These are phyloP conservation scores for Ridgeia piscesae DNA, from an alignment of 1,140 invertebrate species.

Conservation along the genomic window DNA sequence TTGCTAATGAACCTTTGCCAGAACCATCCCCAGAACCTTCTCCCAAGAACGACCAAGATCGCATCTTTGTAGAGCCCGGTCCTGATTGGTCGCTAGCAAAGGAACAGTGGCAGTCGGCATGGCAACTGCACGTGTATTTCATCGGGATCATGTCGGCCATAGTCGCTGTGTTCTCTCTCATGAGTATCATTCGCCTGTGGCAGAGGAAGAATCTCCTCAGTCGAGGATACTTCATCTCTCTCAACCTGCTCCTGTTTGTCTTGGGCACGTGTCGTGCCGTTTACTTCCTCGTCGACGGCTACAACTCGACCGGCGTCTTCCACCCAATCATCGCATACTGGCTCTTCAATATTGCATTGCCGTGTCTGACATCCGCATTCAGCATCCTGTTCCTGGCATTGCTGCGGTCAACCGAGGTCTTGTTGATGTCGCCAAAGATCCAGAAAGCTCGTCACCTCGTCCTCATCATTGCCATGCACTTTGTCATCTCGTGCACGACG, in stretches of 20 bases:
- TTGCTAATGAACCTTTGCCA: neutral
- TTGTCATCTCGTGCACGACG: conserved; percentile 74
- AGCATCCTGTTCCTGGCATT: conserved; percentile 81
- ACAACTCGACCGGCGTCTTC: conserved; percentile 77
- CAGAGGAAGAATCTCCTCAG: conserved; percentile 43
- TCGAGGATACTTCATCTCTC: conserved; percentile 76
- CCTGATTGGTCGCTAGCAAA: conserved; percentile 48
- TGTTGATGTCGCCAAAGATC: conserved; percentile 52
- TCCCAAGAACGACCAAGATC: neutral
- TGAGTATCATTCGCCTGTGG: conserved; percentile 39
- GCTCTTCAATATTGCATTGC: conserved; percentile 79
- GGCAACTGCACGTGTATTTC: conserved; percentile 85
- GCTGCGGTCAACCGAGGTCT: conserved; percentile 67
- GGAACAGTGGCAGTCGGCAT: conserved; percentile 68
- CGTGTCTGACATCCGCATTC: conserved; percentile 81
- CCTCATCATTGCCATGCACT: conserved; percentile 74
- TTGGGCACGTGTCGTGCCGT: conserved; percentile 80
- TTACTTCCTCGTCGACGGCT: conserved; percentile 85
- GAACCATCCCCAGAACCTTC: conserved; percentile 19
- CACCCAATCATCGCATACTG: conserved; percentile 78
- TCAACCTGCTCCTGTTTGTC: conserved; percentile 77
- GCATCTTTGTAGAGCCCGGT: conserved; percentile 33
- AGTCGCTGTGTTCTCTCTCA: conserved; percentile 75
- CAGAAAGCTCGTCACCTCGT: conserved; percentile 73
- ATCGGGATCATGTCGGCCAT: conserved; percentile 79